These are phyloP conservation scores for Noctuana brunneofusca DNA, from an alignment of 2,888 invertebrate genomes.

Conservation along the genomic window DNA sequence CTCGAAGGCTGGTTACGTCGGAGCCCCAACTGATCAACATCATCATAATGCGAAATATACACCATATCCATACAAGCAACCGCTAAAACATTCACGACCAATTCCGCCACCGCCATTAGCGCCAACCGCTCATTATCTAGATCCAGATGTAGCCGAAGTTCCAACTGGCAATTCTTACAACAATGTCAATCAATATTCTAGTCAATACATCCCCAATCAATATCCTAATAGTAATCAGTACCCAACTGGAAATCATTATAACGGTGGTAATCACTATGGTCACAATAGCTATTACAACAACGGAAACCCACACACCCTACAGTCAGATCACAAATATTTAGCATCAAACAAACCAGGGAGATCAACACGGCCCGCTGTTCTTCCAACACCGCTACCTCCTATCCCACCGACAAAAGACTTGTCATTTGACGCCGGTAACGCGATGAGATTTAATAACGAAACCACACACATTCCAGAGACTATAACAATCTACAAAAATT, in stretches of 20 bases:
- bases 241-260: not conserved
- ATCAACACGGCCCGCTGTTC: constrained; percentile 61
- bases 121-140: constrained; percentile 37
- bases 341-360: constrained; percentile 54
- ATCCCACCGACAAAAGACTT: constrained; percentile 47
- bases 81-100: constrained; percentile 56
- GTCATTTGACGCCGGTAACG: constrained; percentile 49
- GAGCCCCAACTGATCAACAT: constrained; percentile 53
- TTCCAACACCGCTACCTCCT: constrained; percentile 58
- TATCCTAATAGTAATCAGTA: constrained; percentile 11
- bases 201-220: not conserved
- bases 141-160: constrained; percentile 19
- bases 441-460: constrained; percentile 48
- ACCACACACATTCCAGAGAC: constrained; percentile 56
- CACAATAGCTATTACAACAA: constrained; percentile 6
- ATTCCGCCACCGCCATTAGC: constrained; percentile 51
- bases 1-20: constrained; percentile 59
- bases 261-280: constrained; percentile 7
- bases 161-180: constrained; percentile 12
- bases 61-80: constrained; percentile 58
- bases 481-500: constrained; percentile 50
- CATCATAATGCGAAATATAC: constrained; percentile 54
- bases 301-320: constrained; percentile 43
- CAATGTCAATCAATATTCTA: constrained; percentile 1
- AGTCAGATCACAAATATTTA: constrained; percentile 53